These are phyloP conservation scores for Tiliacea aurago DNA, from an alignment of 2,888 invertebrate genomes.

Conservation along the genomic window DNA sequence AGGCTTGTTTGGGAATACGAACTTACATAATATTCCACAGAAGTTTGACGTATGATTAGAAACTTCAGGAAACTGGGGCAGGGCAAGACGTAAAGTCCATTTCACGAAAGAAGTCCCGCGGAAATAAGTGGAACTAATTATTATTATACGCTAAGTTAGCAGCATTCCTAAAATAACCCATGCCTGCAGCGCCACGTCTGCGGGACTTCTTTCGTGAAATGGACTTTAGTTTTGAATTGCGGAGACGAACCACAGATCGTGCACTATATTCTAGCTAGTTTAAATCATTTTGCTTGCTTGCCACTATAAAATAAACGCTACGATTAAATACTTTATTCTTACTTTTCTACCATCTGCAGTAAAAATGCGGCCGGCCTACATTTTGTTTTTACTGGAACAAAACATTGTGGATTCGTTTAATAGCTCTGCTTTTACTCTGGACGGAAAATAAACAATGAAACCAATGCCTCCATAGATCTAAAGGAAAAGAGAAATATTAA, in stretches of 20 bases:
- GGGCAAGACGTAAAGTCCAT: constrained; percentile 41
- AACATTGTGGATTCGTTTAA: constrained; percentile 52
- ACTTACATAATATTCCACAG: constrained; percentile 59
- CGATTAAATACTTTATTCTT: constrained; percentile 35
- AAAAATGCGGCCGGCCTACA: constrained; percentile 53
- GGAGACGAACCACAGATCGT: constrained; percentile 39
- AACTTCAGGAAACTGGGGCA: constrained; percentile 61
- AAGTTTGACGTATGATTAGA: constrained; percentile 57
- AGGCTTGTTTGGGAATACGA: constrained; percentile 51
- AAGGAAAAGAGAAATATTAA: constrained; percentile 22
- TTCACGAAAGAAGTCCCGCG: too few species aligned
- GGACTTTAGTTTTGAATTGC: constrained; percentile 60
- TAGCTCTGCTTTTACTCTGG: constrained; percentile 28
- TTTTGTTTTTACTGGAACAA: constrained; percentile 56
- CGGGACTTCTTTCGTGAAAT: too few species aligned
- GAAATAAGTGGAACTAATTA: too few species aligned
- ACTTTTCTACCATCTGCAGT: constrained; percentile 26
- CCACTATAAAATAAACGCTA: constrained; percentile 38
- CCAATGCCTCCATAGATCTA: constrained; percentile 22
- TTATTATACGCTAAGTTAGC: too few species aligned
- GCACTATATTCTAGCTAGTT: constrained; percentile 39
- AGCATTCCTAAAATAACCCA: too few species aligned
- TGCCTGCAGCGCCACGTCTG: too few species aligned
- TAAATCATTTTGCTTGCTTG: constrained; percentile 40
- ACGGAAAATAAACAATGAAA: constrained; percentile 26